Conservation (phyloP, 2,888 invertebrate species). For the Cephus nigrinus region DNA sequence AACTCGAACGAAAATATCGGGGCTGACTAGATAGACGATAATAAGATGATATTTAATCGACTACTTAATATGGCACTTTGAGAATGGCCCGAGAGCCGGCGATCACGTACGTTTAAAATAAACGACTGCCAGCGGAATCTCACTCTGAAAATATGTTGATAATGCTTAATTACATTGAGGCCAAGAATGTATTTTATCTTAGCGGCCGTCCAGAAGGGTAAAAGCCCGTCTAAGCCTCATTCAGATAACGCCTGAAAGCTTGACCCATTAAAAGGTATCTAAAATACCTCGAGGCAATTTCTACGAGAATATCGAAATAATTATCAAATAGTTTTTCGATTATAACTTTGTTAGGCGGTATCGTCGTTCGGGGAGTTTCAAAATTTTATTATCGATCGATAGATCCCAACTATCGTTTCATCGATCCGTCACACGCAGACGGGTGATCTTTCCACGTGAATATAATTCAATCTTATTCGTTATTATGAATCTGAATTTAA, state of each 20-base stretch:
- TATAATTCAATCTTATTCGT: not conserved
- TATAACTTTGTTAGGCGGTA: constrained; percentile 46
- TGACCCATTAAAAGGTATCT: constrained; percentile 63
- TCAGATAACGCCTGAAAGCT: constrained; percentile 63
- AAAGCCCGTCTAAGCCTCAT: constrained; percentile 57
- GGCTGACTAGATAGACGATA: not conserved
- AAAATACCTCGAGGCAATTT: constrained; percentile 56
- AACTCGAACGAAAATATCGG: not conserved
- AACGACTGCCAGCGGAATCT: constrained; percentile 60
- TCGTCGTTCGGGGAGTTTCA: not conserved
- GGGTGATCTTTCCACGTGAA: not conserved
- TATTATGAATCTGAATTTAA: not conserved
- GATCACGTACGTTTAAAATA: constrained; percentile 42
- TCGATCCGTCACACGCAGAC: not conserved
- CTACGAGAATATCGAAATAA: constrained; percentile 58
- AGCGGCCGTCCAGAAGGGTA: constrained; percentile 51
- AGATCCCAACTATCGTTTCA: not conserved
- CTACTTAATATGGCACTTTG: not conserved
- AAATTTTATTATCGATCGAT: not conserved
- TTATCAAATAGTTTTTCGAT: constrained; percentile 45
- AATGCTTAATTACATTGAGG: constrained; percentile 49
- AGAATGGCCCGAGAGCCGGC: not conserved
- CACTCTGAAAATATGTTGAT: constrained; percentile 42
- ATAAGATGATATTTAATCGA: not conserved
- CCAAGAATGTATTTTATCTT: constrained; percentile 55